Evolutionary conservation across 2,113 vertebrate species (phyloP), one percentile per base, ranked within the genome.

Genomic region (Crotalus viridis): DNA sequence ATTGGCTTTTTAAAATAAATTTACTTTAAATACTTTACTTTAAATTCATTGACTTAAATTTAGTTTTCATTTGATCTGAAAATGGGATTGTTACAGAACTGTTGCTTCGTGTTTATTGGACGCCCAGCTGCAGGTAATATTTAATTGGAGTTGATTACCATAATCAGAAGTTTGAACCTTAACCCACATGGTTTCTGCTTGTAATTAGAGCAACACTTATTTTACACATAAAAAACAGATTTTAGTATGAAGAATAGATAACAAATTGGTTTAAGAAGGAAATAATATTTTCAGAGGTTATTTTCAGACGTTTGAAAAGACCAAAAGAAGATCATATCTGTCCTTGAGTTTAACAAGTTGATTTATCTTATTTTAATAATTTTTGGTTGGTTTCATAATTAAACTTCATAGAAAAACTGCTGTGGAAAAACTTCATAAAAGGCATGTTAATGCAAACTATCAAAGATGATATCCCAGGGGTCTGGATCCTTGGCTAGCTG

Each of bases 291-390:
- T 69, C 64, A 69, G n/a, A 74, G 12, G 43, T 93, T 59, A 56
- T 91, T 93, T 87, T 91, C 54, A 91, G 93, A 91, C 39, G 28
- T 51, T 86, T 52, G 28, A 46, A 17, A 90, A 51, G 33, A 55
- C 12, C 59, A 56, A 59, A 26, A 43, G 54, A 55, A 39, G 59
- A 9, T 26, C 26, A 57, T 1, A 85, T 22, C 61, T 3, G 0
- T 3, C 9, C 22, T 57, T 92, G 52, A 46, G 89, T 93, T 33
- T 24, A 51, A 85, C 5, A 81, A 90, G 2, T 43, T 89, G 86
- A 92, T 74, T 56, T 54, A 89, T 81, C 57, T 17, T 74, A 5
- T 51, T 74, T 33, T 19, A 24, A 57, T 51, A 54, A 88, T 46
- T 56, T 81, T 81, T 61, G 46, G 10, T 89, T 81, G 61, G 87